phyloP scores from a whole-genome alignment of 2,888 invertebrate species.

The Brachyptera putata region DNA sequence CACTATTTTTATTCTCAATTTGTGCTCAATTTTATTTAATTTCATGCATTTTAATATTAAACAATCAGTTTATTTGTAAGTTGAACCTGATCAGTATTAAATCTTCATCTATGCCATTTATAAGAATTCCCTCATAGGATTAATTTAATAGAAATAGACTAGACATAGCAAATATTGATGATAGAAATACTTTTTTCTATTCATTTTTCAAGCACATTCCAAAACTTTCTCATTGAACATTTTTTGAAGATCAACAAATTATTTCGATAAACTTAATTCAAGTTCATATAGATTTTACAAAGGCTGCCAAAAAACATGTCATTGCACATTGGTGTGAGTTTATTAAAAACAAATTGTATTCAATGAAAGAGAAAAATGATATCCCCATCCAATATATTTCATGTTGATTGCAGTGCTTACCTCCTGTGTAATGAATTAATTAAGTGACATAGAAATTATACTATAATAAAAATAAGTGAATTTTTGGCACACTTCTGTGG shows the following conservation, averaged over 20 bases:
- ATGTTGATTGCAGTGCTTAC: constrained; percentile 5
- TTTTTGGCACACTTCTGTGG: constrained; percentile 26
- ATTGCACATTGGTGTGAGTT: background rate
- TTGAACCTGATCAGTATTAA: constrained; percentile 27
- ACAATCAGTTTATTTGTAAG: background rate
- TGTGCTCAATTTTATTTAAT: constrained; percentile 14
- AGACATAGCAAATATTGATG: too few species aligned
- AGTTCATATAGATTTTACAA: too few species aligned
- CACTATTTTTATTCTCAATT: constrained; percentile 13
- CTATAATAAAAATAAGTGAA: background rate
- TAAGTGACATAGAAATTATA: background rate
- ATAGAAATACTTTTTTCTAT: too few species aligned
- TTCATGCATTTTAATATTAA: constrained; percentile 16
- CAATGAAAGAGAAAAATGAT: background rate
- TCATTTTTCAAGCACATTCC: too few species aligned
- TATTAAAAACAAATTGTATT: background rate
- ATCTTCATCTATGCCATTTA: constrained; percentile 15
- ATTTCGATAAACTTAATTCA: too few species aligned
- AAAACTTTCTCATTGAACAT: too few species aligned
- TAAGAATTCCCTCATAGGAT: too few species aligned
- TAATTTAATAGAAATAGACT: too few species aligned
- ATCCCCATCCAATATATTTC: background rate
- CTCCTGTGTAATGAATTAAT: background rate
- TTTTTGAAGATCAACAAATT: too few species aligned
- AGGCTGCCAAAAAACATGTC: too few species aligned